phyloP scores from a whole-genome alignment of 1,140 invertebrate genomes.

The Portunus trituberculatus region DNA sequence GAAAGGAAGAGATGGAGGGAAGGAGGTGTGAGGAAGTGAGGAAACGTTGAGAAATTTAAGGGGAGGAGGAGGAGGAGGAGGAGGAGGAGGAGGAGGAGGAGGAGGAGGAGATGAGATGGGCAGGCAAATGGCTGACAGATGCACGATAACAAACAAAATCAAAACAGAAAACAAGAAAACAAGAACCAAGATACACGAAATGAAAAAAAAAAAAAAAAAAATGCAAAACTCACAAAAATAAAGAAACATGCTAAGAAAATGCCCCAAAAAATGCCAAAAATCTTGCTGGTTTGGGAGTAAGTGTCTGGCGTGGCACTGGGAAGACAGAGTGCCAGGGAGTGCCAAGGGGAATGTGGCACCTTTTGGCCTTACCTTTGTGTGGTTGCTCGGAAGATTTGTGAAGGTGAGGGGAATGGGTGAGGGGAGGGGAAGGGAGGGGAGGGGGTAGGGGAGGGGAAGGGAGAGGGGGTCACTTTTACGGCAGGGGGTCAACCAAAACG shows the following conservation, averaged over 20 bases:
- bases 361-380: slow-evolving; percentile 54
- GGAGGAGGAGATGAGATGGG: too few species aligned
- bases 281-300: too few species aligned
- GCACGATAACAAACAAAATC: background rate
- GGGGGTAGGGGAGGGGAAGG: background rate
- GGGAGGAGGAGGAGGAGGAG: background rate
- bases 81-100: too few species aligned
- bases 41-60: background rate
- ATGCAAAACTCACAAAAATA: background rate
- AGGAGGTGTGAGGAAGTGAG: background rate
- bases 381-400: slow-evolving; percentile 51
- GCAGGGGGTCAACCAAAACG: background rate
- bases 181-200: background rate
- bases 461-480: background rate
- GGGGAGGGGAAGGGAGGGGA: background rate
- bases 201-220: slow-evolving; percentile 32
- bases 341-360: slow-evolving; percentile 9
- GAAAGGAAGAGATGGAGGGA: background rate
- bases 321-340: background rate
- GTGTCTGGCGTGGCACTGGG: background rate
- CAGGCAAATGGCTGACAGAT: too few species aligned
- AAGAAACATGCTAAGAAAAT: too few species aligned
- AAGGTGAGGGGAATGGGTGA: background rate
- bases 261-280: too few species aligned
- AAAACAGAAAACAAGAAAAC: slow-evolving; percentile 26